phyloP scores from a whole-genome alignment of 2,888 invertebrate genomes.

The Mimachlamys varia region DNA sequence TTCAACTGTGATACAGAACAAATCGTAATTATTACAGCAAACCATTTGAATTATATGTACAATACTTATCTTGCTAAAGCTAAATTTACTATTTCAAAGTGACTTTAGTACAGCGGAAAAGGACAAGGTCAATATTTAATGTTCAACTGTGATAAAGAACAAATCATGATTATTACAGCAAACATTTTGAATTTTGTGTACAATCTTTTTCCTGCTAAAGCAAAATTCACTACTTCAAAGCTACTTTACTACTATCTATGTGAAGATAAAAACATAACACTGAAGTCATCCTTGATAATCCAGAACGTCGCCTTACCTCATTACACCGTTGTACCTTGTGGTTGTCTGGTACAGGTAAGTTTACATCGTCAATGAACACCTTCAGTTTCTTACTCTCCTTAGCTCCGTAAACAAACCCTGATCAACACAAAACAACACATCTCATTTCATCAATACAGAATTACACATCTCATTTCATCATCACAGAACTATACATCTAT shows the following conservation, averaged over 20 bases:
- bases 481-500: not conserved
- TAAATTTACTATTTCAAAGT: not conserved
- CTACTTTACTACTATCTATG: too few species aligned
- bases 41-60: too few species aligned
- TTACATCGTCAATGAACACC: constrained; percentile 81
- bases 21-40: too few species aligned
- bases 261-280: too few species aligned
- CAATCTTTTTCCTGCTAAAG: too few species aligned
- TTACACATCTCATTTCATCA: not conserved
- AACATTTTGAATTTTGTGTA: too few species aligned
- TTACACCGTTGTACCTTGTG: constrained; percentile 78
- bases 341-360: constrained; percentile 76
- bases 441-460: not conserved
- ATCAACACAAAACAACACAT: not conserved
- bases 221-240: too few species aligned
- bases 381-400: constrained; percentile 79
- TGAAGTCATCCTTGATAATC: not conserved
- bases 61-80: too few species aligned
- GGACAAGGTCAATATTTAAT: too few species aligned
- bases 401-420: constrained; percentile 81
- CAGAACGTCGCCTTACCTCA: constrained; percentile 68
- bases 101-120: not conserved
- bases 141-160: too few species aligned
- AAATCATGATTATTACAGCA: too few species aligned
- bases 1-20: too few species aligned